Evolutionary conservation across 2,888 invertebrate genomes (phyloP).

Genomic region (Polymixis flavicincta): DNA sequence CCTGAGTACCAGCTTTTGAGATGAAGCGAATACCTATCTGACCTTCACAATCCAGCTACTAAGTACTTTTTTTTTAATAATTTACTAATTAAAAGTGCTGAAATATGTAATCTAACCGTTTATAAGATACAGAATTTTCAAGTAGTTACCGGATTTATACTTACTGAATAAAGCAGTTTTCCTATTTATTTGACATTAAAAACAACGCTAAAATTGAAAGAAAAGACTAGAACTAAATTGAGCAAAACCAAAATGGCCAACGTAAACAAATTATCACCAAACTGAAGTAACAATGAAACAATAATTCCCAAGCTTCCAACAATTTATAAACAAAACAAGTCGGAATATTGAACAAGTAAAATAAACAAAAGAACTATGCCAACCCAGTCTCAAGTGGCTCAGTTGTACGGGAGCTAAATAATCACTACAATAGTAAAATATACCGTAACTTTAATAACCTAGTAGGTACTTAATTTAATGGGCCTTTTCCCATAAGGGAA

Average conservation of each 20-base stretch:
- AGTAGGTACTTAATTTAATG: constrained; percentile 14
- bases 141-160: too few species aligned
- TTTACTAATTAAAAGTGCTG: not conserved
- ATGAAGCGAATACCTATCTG: too few species aligned
- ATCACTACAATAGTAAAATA: constrained; percentile 29
- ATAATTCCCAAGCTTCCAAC: not conserved
- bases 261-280: constrained; percentile 1
- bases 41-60: too few species aligned
- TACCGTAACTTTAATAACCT: constrained; percentile 22
- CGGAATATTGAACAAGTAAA: constrained; percentile 22
- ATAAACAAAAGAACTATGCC: constrained; percentile 45
- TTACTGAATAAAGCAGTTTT: not conserved
- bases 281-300: constrained; percentile 27
- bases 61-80: not conserved
- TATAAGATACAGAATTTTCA: not conserved
- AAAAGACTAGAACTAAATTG: not conserved
- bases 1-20: too few species aligned
- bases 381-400: constrained; percentile 39
- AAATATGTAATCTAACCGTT: not conserved
- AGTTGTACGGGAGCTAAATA: constrained; percentile 22
- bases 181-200: not conserved
- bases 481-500: constrained; percentile 16
- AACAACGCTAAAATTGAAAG: not conserved
- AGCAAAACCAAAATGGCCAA: not conserved
- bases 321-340: constrained; percentile 30